Percentiles rank a stretch among this genome's conserved stretches.
Evolutionary conservation across 2,888 invertebrate species (phyloP).

Genomic region (Dasysyrphus albostriatus): DNA sequence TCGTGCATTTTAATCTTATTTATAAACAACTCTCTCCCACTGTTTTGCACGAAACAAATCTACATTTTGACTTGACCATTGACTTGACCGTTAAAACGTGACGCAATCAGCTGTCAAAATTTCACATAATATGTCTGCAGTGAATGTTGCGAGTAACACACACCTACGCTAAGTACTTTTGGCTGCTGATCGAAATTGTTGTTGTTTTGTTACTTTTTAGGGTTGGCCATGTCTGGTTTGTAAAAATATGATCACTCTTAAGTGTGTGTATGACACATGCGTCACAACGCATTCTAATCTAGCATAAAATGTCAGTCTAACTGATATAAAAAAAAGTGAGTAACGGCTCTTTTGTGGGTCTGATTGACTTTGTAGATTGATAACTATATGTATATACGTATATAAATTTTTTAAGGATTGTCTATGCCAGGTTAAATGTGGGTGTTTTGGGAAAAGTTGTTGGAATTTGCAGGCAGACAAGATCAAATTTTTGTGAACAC

Average conservation of each 20-base stretch:
- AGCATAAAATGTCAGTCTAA: not conserved
- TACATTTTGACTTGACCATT: not conserved
- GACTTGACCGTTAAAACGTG: constrained; percentile 34
- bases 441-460: constrained; percentile 16
- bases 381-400: not conserved
- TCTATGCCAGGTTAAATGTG: constrained; percentile 4
- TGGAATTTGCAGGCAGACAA: not conserved
- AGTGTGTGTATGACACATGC: constrained; percentile 54
- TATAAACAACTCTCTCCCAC: not conserved
- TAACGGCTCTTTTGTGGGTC: not conserved
- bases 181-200: constrained; percentile 26
- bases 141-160: constrained; percentile 29
- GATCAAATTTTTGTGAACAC: not conserved
- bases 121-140: constrained; percentile 50
- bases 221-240: constrained; percentile 29
- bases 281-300: constrained; percentile 54
- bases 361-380: not conserved
- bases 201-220: not conserved
- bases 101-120: constrained; percentile 57
- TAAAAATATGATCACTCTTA: constrained; percentile 11
- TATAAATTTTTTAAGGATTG: no score
- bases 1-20: not conserved
- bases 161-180: constrained; percentile 60
- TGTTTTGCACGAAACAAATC: not conserved
- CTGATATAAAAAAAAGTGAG: constrained; percentile 26